Evolutionary conservation across 2,797 vertebrate genomes (phyloP).

Genomic region (Synanceia verrucosa): DNA sequence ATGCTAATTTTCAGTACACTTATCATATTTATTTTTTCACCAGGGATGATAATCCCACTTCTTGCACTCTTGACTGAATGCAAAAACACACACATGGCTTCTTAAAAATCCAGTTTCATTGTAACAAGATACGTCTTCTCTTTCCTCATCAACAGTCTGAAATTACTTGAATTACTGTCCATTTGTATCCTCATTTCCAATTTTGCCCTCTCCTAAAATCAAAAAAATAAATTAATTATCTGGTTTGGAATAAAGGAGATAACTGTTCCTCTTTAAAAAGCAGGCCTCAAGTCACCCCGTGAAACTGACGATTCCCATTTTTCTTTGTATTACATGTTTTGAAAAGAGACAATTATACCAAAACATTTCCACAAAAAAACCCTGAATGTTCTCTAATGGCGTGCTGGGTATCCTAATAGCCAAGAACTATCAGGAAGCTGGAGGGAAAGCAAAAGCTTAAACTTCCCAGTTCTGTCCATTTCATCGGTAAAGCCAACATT

Average conservation of each 20-base stretch:
- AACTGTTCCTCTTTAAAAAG: neutral
- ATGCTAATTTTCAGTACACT: too few relatives aligned
- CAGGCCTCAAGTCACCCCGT: neutral
- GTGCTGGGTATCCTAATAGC: slow-evolving; percentile 41
- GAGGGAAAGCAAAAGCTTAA: slow-evolving; percentile 32
- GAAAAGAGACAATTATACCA: slow-evolving; percentile 27
- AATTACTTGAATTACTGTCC: neutral
- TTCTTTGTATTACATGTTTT: slow-evolving; percentile 28
- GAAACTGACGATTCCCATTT: slow-evolving; percentile 23
- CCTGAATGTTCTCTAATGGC: slow-evolving; percentile 48
- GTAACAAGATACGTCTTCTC: neutral
- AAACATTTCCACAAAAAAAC: slow-evolving; percentile 26
- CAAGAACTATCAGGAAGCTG: slow-evolving; percentile 45
- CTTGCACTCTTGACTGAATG: neutral
- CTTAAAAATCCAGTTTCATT: neutral
- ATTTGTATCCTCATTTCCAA: neutral
- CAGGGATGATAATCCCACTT: too few relatives aligned
- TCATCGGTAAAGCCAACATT: slow-evolving; percentile 45
- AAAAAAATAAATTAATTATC: neutral
- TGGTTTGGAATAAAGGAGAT: neutral
- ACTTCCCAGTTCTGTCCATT: slow-evolving; percentile 30
- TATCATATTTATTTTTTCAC: too few relatives aligned
- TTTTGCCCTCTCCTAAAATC: neutral
- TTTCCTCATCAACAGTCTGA: neutral
- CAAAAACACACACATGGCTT: too few relatives aligned